Base-by-base conservation (phyloP, 2,888 invertebrate species). In the Spisula subtruncata region DNA sequence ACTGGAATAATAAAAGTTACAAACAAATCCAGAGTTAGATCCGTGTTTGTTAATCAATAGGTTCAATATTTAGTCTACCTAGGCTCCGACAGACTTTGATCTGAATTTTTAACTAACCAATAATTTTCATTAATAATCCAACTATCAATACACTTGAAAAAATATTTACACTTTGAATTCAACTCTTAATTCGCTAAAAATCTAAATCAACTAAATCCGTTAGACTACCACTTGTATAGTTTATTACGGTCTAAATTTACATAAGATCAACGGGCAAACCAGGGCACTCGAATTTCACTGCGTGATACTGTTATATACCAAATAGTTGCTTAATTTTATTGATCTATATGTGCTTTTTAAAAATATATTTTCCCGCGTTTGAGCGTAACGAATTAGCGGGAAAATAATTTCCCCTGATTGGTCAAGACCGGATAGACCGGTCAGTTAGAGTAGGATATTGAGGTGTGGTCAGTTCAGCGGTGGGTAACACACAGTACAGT, bases 61-160 rank as follows among this genome's bases (percentile, higher is more conserved):
- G 25, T 75, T 75, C 75, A 32, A 75, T 75, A 75, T 75, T 75
- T 32, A 75, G 25, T 75, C 75, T 18, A 35, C 35, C 4, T 35
- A 75, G 32, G 32, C 10, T 66, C 25, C 60, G 1, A 10, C 60
- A 66, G 25, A 66, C 60, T 25, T 12, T 25, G 25, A 66, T 51
- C 25, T 25, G 25, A 5, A 25, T 66, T 71, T 71, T 51, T 32
- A 18, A 84, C 84, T 84, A 48, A 51, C 84, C 46, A 84, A 54
- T 84, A 71, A 66, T 35, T 84, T 84, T 75, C 51, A 51, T 41
- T 75, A 29, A 71, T 46, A 51, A 84, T 75, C 84, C 75, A 84
- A 84, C 46, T 84, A 75, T 84, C 71, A 84, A 84, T 75, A 71
- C 29, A 79, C 75, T 84, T 79, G 54, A 84, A 41, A 46, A 84